These are phyloP conservation scores for Loriculus beryllinus DNA, from an alignment of 2,797 vertebrate species.

Conservation along the genomic window DNA sequence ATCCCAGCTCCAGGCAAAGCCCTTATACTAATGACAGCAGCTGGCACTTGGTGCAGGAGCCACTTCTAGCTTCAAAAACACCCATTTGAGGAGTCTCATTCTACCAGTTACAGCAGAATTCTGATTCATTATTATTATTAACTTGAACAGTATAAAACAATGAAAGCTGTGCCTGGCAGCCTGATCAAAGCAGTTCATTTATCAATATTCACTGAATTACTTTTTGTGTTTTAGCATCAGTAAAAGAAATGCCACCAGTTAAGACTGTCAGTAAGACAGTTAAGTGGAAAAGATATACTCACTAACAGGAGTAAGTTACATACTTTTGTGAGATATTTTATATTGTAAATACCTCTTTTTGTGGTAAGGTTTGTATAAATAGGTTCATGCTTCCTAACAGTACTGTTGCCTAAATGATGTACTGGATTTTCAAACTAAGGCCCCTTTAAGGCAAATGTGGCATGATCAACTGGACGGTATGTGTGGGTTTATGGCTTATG, in stretches of 20 bases:
- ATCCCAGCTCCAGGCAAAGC: neutral
- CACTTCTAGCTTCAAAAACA: neutral
- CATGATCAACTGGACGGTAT: neutral
- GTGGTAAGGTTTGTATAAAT: neutral
- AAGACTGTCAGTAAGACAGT: neutral
- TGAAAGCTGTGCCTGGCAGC: neutral
- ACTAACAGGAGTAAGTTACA: neutral
- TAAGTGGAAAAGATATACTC: neutral
- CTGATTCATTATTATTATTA: neutral
- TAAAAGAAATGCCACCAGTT: neutral
- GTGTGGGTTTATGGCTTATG: neutral
- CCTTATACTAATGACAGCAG: neutral
- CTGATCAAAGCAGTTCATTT: neutral
- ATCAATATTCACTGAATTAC: neutral
- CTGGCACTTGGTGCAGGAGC: neutral
- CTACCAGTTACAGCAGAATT: neutral
- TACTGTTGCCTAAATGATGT: neutral
- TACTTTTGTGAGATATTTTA: neutral
- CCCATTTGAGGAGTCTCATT: neutral
- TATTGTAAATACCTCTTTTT: neutral
- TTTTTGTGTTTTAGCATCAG: neutral
- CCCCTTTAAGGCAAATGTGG: neutral
- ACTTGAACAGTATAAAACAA: neutral
- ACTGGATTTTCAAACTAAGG: neutral
- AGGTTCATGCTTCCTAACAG: neutral